phyloP scores from a whole-genome alignment of 2,797 vertebrate genomes.

The Dallia pectoralis region DNA sequence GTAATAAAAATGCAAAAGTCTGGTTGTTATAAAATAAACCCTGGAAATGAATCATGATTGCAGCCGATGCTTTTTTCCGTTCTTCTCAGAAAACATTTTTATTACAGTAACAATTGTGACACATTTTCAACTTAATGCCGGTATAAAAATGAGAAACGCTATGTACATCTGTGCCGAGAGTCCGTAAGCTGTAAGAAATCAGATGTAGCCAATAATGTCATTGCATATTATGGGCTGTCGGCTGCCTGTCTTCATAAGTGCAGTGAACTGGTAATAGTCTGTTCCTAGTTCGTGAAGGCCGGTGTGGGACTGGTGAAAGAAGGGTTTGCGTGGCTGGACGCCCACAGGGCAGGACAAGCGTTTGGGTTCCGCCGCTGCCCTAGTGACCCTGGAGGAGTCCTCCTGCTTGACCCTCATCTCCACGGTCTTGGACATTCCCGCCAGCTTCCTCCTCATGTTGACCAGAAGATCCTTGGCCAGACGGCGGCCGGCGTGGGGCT shows the following conservation, averaged over 20 bases:
- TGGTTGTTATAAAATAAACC: background rate
- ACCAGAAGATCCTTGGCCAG: conserved; percentile 89
- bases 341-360: conserved; percentile 89
- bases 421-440: conserved; percentile 78
- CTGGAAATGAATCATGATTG: background rate
- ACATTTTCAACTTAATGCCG: conserved; percentile 33
- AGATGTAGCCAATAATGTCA: conserved; percentile 92
- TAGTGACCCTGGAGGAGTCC: conserved; percentile 44
- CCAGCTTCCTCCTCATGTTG: conserved; percentile 85
- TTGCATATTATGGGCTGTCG: conserved; percentile 96
- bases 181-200: conserved; percentile 68
- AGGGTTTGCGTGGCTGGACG: conserved; percentile 77
- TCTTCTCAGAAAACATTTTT: conserved; percentile 44
- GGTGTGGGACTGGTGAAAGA: conserved; percentile 89
- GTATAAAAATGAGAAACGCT: conserved; percentile 33
- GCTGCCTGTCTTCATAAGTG: conserved; percentile 93
- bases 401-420: conserved; percentile 58
- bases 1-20: background rate
- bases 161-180: conserved; percentile 15
- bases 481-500: conserved; percentile 71
- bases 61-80: conserved; percentile 30
- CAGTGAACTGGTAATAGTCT: conserved; percentile 85
- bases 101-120: conserved; percentile 42
- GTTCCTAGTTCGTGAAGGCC: conserved; percentile 81
- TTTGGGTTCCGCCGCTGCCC: conserved; percentile 70